Base-by-base conservation (phyloP, 2,797 vertebrate genomes). In the Oreochromis mossambicus region DNA sequence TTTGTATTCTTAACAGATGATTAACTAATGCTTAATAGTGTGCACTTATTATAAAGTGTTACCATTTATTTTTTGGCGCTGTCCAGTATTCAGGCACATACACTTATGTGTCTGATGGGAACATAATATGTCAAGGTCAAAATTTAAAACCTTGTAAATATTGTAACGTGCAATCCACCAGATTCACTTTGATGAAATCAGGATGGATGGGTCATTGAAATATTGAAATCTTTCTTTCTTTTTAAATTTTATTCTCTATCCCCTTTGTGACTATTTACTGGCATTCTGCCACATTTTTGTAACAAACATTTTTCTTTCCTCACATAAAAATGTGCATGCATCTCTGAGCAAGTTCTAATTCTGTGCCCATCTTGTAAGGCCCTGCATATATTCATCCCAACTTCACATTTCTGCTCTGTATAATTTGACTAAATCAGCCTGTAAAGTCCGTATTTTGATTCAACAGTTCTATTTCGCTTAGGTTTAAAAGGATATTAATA, bases 41-140 rank as follows among this genome's bases (percentile, higher is more conserved):
- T 24, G 24, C 24, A 24, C 24, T 24, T 24, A 24, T 24, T 24
- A 24, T 24, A 24, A 24, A 24, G 24, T 24, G 24, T 24, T 24
- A 24, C 24, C 24, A 26, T 70, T 46, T 34, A 7, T 58, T 17
- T 58, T 66, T 83, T 86, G 81, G 85, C 82, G 32, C 75, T 7
- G 56, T 19, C 43, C 41, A 46, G 41, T 79, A 80, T 80, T 83
- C 19, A 86, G 86, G 78, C 82, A 84, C 41, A 61, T 61, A 68
- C 34, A 50, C 77, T 81, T 34, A 19, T 29, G 38, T 81, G 75
- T 48, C 75, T 77, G 38, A 76, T 17, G 38, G 79, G 79, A 46
- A 84, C 66, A 50, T 63, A 29, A 55, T 24, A 78, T 78, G 77
- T 83, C 80, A 91, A 89, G 80, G 87, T 86, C 43, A 85, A 77